Conservation (phyloP, 1,140 invertebrate genomes). For the Ceratoteleas bidentatus region DNA sequence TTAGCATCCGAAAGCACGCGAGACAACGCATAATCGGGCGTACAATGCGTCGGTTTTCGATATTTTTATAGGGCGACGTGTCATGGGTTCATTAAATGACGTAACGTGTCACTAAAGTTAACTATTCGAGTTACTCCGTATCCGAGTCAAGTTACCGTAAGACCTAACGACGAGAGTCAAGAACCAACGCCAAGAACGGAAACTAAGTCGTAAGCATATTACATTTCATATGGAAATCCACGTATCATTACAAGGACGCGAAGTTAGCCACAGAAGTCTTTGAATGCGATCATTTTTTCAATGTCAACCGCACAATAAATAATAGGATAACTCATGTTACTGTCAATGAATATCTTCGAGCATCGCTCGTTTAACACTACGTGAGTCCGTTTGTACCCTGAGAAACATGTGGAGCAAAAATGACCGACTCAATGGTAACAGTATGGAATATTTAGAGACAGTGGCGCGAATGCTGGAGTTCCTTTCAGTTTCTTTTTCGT, state of each 20-base stretch:
- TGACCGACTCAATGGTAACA: conserved; percentile 12
- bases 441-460: conserved; percentile 37
- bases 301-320: conserved; percentile 45
- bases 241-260: conserved; percentile 64
- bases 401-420: conserved; percentile 23
- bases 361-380: conserved; percentile 26
- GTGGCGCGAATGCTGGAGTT: background rate
- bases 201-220: conserved; percentile 65
- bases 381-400: conserved; percentile 29
- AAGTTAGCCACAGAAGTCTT: conserved; percentile 53
- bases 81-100: conserved; percentile 58
- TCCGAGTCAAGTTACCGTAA: conserved; percentile 62
- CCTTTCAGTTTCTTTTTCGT: too few relatives aligned
- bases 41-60: conserved; percentile 27
- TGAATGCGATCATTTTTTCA: conserved; percentile 56
- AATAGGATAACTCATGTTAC: conserved; percentile 35
- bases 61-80: conserved; percentile 49
- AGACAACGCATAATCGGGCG: conserved; percentile 34
- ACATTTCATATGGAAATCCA: conserved; percentile 62
- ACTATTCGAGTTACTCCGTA: conserved; percentile 54
- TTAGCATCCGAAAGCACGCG: conserved; percentile 26
- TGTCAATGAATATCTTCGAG: conserved; percentile 31
- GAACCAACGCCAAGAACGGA: conserved; percentile 55
- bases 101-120: conserved; percentile 50
- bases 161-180: conserved; percentile 60